A percentile compares a stretch with the other conserved stretches of the same genome.
Evolutionary conservation across 2,888 invertebrate species (phyloP).

Genomic region (Dorcus hopei): DNA sequence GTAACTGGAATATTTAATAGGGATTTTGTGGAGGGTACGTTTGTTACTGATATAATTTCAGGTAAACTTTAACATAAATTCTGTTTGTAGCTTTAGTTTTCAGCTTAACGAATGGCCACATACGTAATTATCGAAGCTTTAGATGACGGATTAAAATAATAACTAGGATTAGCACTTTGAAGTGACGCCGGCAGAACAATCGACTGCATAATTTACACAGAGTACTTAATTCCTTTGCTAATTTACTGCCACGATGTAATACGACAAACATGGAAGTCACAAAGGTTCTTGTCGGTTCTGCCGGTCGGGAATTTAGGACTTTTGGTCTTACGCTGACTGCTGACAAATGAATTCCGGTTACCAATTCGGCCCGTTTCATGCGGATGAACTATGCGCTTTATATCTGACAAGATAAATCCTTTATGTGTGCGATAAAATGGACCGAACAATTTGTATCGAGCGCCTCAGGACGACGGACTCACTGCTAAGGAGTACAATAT

Average conservation of each 20-base stretch:
- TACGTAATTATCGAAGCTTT: background rate
- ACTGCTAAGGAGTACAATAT: too few relatives aligned
- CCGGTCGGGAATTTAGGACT: constrained; percentile 1
- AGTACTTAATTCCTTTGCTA: background rate
- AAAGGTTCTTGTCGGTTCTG: background rate
- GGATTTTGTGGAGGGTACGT: too few relatives aligned
- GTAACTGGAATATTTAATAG: too few relatives aligned
- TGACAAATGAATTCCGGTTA: constrained; percentile 4
- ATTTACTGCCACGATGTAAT: background rate
- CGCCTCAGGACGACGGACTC: too few relatives aligned
- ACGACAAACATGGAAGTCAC: background rate
- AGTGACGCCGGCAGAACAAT: background rate
- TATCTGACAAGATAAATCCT: background rate
- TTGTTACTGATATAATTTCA: too few relatives aligned
- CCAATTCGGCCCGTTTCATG: background rate
- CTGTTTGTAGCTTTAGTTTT: background rate
- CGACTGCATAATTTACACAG: background rate
- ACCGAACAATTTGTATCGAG: too few relatives aligned
- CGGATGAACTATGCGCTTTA: background rate
- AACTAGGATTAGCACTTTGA: constrained; percentile 1
- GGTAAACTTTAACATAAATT: background rate
- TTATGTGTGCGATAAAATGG: background rate
- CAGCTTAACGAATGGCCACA: background rate
- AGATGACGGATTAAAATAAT: constrained; percentile 3
- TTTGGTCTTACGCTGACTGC: constrained; percentile 5